These are phyloP conservation scores for Parapristionchus giblindavisi DNA, from an alignment of 2,888 invertebrate genomes.

Conservation along the genomic window DNA sequence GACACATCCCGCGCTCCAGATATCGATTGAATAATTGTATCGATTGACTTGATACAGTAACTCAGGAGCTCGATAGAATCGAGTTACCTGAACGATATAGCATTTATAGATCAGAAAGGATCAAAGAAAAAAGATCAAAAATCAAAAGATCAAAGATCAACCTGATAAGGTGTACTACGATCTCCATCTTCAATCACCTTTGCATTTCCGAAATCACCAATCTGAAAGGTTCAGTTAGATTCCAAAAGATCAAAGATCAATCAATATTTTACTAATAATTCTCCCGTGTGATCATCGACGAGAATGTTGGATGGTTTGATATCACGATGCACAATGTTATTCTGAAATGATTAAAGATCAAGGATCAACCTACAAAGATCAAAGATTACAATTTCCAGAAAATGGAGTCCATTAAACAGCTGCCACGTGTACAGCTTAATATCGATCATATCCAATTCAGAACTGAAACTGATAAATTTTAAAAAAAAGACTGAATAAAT, in stretches of 20 bases:
- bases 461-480: neutral
- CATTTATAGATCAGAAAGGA: neutral
- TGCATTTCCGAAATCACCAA: slow-evolving; percentile 50
- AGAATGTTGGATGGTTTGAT: slow-evolving; percentile 42
- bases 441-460: slow-evolving; percentile 42
- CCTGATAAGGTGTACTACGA: slow-evolving; percentile 39
- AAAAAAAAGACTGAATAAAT: neutral
- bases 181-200: slow-evolving; percentile 43
- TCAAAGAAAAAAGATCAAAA: neutral
- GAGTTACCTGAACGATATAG: slow-evolving; percentile 43
- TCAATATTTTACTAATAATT: neutral
- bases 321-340: slow-evolving; percentile 20
- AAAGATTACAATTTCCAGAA: slow-evolving; percentile 37
- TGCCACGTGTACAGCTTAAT: slow-evolving; percentile 53
- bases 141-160: neutral
- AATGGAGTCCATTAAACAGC: slow-evolving; percentile 47
- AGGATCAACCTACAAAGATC: neutral
- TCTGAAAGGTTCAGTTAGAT: slow-evolving; percentile 38
- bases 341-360: neutral
- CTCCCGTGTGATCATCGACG: slow-evolving; percentile 41
- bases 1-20: slow-evolving; percentile 48
- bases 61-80: slow-evolving; percentile 51
- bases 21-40: slow-evolving; percentile 39
- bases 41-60: slow-evolving; percentile 36
- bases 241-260: neutral